Base-by-base conservation (phyloP, 2,888 invertebrate genomes). In the Papilio demoleus region DNA sequence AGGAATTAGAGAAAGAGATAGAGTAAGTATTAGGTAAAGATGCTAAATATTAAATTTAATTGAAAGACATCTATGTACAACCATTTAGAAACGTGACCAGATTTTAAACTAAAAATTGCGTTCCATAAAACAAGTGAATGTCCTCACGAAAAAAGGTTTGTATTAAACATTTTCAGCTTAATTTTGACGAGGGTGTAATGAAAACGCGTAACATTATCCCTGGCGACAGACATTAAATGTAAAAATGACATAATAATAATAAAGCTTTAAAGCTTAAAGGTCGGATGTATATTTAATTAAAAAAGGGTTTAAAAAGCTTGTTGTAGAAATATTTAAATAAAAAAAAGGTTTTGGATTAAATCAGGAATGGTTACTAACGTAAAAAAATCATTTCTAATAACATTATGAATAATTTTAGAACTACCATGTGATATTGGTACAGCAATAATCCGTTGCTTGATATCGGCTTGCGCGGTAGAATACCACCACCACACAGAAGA, bases 171-270 rank as follows among this genome's bases (percentile, higher is more conserved):
- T 53, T n/a, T 53, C 14, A 27, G 14, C 27, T 27, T 53, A 53
- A 53, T 53, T 53, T 27, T 53, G 53, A 59, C 59, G 59, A 59
- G 22, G 22, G 22, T 59, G 22, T 59, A 59, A 38, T 36, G 22
- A 14, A 38, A 59, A 59, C 38, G n/a, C 24, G 14, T 53, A 14
- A 50, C 24, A 50, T 47, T 22, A 47, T 50, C 27, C 47, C 11
- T 6, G 27, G 4, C 27, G 53, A 53, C 53, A 53, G 53, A 53
- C n/a, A 53, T 53, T 50, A 24, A 53, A 53, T 4, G 14, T 27
- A 0, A 50, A 24, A 50, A 50, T 22, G 24, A 53, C 24, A 12
- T n/a, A 14, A 53, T 14, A 11, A 53, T 6, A 11, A 47, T 27
- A 11, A 27, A 11, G 14, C n/a, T 53, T 50, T 50, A 5, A 5